A percentile compares a stretch with the other conserved stretches of the same genome.
Evolutionary conservation across 2,888 invertebrate species (phyloP).

Genomic region (Cerastis leucographa): DNA sequence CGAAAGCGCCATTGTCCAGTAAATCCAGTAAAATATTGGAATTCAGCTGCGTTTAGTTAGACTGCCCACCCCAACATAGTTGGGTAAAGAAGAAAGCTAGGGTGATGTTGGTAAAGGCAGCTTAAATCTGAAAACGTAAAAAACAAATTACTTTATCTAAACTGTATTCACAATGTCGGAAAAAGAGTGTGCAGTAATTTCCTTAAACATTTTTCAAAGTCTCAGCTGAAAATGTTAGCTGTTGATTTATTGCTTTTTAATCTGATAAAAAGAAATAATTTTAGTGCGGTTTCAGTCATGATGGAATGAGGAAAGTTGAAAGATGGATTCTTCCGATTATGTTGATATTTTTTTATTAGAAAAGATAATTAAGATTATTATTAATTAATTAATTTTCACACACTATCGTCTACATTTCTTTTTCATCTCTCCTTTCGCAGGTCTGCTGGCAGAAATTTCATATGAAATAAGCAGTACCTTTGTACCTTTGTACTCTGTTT

Average conservation of each 20-base stretch:
- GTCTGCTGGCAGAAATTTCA: too few species aligned
- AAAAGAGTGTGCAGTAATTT: constrained; percentile 7
- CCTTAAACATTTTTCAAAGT: constrained; percentile 9
- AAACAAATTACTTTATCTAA: background rate
- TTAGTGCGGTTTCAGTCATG: background rate
- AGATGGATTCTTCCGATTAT: background rate
- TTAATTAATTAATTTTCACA: too few species aligned
- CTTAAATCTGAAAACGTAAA: background rate
- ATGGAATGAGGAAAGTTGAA: constrained; percentile 4
- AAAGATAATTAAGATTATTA: background rate
- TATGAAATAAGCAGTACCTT: too few species aligned
- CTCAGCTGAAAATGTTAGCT: background rate
- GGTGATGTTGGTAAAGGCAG: background rate
- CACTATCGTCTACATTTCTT: too few species aligned
- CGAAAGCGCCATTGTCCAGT: background rate
- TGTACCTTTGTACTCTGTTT: too few species aligned
- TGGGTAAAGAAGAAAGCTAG: background rate
- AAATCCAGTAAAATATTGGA: background rate
- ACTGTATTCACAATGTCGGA: background rate
- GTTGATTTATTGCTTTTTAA: constrained; percentile 13
- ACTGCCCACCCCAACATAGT: background rate
- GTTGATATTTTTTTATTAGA: background rate
- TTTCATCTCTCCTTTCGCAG: too few species aligned
- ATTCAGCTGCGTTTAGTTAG: background rate
- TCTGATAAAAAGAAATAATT: background rate